Evolutionary conservation across 2,888 invertebrate genomes (phyloP).

Genomic region (Aquatica leii): DNA sequence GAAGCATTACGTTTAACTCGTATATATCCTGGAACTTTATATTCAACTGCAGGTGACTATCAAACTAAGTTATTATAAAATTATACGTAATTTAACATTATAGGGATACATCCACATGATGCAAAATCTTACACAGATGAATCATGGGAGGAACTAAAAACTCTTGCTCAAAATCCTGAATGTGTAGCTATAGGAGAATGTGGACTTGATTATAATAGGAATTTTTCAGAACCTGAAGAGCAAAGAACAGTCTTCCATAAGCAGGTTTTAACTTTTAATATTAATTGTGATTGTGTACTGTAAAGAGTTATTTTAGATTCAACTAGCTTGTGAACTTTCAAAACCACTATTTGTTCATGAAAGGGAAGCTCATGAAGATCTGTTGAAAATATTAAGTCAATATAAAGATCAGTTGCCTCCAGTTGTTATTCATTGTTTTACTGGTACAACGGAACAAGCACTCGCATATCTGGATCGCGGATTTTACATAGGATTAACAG

Average conservation of each 20-base stretch:
- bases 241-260: conserved; percentile 88
- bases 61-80: not conserved
- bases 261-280: conserved; percentile 67
- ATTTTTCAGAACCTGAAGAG: conserved; percentile 89
- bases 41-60: conserved; percentile 83
- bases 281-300: not conserved
- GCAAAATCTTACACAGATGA: conserved; percentile 84
- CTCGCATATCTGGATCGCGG: conserved; percentile 83
- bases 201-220: conserved; percentile 92
- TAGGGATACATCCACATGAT: conserved; percentile 92
- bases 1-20: conserved; percentile 89
- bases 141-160: conserved; percentile 80
- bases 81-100: conserved; percentile 22
- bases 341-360: conserved; percentile 93
- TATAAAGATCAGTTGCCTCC: conserved; percentile 71
- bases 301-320: conserved; percentile 65
- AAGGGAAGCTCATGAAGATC: conserved; percentile 88
- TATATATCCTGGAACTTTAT: conserved; percentile 89
- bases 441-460: conserved; percentile 87
- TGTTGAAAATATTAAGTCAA: conserved; percentile 74
- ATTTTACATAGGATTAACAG: conserved; percentile 85
- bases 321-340: conserved; percentile 84
- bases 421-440: conserved; percentile 90
- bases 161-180: conserved; percentile 81
- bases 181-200: conserved; percentile 95